phyloP scores from a whole-genome alignment of 23 tunicate genomes.

The Trididemnum miniatum region DNA sequence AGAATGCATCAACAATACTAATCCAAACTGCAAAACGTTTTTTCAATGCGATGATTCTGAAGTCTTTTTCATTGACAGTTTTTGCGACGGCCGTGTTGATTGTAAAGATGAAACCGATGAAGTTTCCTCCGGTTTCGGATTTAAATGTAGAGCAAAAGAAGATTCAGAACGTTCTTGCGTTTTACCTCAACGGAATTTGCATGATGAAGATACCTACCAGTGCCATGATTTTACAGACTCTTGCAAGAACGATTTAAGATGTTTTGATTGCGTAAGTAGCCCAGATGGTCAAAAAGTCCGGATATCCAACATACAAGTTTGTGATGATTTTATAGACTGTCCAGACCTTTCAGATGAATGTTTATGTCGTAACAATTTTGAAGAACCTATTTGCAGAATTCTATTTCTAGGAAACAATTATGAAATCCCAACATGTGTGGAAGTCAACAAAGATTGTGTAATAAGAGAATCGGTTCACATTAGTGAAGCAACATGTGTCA shows the following conservation, averaged over 20 bases:
- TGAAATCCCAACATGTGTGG: neutral
- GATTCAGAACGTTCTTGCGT: neutral
- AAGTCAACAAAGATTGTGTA: neutral
- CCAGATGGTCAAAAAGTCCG: neutral
- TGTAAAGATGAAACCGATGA: conserved; percentile 6
- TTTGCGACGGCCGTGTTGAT: conserved; percentile 3
- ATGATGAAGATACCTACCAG: neutral
- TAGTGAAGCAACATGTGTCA: neutral
- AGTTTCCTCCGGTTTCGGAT: neutral
- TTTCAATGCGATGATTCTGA: neutral
- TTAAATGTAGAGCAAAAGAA: neutral
- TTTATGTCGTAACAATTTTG: neutral
- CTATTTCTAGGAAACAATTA: neutral
- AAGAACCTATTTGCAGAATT: neutral
- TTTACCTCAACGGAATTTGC: conserved; percentile 22
- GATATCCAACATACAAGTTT: neutral
- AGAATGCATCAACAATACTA: neutral
- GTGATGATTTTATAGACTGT: conserved; percentile 18
- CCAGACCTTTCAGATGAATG: conserved; percentile 23
- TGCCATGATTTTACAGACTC: neutral
- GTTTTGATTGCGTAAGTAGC: no score
- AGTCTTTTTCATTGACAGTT: neutral
- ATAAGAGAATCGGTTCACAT: neutral
- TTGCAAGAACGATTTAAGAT: neutral
- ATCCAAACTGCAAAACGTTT: neutral